Conservation (phyloP, 2,797 vertebrate genomes). For the Stomatorhinus walkeri region DNA sequence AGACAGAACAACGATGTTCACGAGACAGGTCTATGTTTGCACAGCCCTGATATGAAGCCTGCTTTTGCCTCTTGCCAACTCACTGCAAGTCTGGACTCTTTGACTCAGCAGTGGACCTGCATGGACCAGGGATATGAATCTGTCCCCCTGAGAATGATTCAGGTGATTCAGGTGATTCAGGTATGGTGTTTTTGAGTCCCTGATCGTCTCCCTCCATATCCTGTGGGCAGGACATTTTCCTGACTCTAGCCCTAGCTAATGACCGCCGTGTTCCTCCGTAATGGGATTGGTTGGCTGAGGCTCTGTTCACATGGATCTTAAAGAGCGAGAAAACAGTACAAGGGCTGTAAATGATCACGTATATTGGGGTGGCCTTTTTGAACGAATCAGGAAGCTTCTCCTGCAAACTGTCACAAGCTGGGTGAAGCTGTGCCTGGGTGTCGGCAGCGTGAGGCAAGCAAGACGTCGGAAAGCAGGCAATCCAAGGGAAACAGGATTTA, state of each 20-base stretch:
- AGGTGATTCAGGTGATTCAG: not conserved
- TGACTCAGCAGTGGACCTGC: not conserved
- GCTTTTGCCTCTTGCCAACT: not conserved
- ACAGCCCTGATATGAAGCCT: not conserved
- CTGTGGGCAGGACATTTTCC: not conserved
- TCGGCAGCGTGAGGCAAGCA: too few relatives aligned
- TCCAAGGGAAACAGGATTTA: too few relatives aligned
- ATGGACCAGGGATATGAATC: not conserved
- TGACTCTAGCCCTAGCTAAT: not conserved
- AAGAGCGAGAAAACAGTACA: not conserved
- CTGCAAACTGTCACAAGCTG: not conserved
- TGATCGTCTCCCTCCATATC: not conserved
- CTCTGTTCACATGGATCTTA: not conserved
- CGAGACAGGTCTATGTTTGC: not conserved
- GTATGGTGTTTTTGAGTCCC: not conserved
- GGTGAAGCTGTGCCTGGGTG: too few relatives aligned
- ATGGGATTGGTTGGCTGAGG: not conserved
- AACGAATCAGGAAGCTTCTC: not conserved
- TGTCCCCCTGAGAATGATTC: not conserved
- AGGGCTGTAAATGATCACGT: not conserved
- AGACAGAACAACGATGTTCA: not conserved
- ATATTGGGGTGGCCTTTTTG: not conserved
- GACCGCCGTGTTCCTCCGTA: not conserved
- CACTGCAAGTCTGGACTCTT: not conserved
- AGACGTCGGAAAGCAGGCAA: too few relatives aligned